Conservation (phyloP, 37 sponge, comb jelly and placozoan genomes). For the Axinella damicornis region DNA sequence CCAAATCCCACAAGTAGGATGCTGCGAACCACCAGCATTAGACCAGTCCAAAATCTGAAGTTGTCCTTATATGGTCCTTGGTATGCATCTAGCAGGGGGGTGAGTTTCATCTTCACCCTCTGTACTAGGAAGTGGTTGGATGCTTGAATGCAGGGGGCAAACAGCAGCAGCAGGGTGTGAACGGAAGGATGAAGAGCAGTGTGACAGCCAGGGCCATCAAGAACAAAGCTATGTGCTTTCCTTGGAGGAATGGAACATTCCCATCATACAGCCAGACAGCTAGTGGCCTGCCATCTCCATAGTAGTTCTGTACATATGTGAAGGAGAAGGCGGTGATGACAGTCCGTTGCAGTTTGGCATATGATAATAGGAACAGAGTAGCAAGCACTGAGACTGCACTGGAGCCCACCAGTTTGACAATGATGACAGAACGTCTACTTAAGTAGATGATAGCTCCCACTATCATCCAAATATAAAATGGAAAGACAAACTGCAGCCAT, state of each 20-base stretch:
- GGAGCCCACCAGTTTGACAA: slow-evolving; percentile 12
- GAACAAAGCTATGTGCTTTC: slow-evolving; percentile 6
- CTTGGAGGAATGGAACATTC: not conserved
- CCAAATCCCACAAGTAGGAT: not conserved
- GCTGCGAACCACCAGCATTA: not conserved
- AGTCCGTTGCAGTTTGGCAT: slow-evolving; percentile 24
- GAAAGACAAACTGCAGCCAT: slow-evolving; percentile 64
- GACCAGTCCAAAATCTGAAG: slow-evolving; percentile 20
- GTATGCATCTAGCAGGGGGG: slow-evolving; percentile 15
- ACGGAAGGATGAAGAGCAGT: slow-evolving; percentile 13
- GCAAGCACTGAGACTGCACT: slow-evolving; percentile 41
- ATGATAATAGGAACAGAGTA: slow-evolving; percentile 30
- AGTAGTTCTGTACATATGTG: not conserved
- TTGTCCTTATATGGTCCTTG: slow-evolving; percentile 8
- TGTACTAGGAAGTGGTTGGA: not conserved
- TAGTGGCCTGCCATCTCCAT: not conserved
- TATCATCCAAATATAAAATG: slow-evolving; percentile 26
- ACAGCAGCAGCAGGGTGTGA: slow-evolving; percentile 22
- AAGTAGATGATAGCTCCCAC: slow-evolving; percentile 7
- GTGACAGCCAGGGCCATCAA: not conserved
- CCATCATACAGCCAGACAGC: slow-evolving; percentile 27
- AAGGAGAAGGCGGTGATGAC: slow-evolving; percentile 4
- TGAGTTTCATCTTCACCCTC: not conserved
- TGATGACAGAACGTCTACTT: not conserved
- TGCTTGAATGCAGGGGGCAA: not conserved